Base-by-base conservation (phyloP, 2,888 invertebrate species). In the Caenorhabditis uteleia region DNA sequence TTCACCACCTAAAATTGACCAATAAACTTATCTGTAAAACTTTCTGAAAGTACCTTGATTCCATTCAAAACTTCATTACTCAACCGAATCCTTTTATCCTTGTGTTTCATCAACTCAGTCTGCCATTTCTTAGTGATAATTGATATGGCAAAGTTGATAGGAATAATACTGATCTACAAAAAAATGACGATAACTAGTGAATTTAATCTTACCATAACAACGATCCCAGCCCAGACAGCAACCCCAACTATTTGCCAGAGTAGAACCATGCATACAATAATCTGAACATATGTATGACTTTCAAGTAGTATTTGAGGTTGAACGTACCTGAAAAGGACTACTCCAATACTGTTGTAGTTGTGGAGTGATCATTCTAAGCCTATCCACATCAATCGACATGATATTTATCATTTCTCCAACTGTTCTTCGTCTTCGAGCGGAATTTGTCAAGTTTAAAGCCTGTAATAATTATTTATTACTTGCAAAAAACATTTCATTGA, bases 51-150 rank as follows among this genome's bases (percentile, higher is more conserved):
- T n/a, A n/a, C 75, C 88, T 93, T 94, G 70, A 94, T 93, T 44
- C 93, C 93, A 83, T 90, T 91, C 48, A 94, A 87, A 61, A 93
- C 90, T 87, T 94, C 94, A 82, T 92, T 94, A 90, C 93, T 92
- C 50, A 93, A 86, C 81, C 93, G 93, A 0, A 94, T 92, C 77
- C 94, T 87, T 80, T 92, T 91, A 82, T 95, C 94, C 85, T 95
- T 95, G 84, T 90, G 90, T 81, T 91, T 91, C 93, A 95, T 93
- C 84, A 93, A 93, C 69, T 88, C 88, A 43, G 91, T 90, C 53
- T 79, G 80, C 69, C 73, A 82, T 26, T 65, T 68, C 43, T 77
- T 74, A 18, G 72, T 76, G 12, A 72, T 55, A 42, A 78, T 67
- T 10, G 79, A 77, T 4, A 81, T 70, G 7, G 64, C 42, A 33